Conservation (phyloP, 2,888 invertebrate genomes). For the Seira sanloemensis region DNA sequence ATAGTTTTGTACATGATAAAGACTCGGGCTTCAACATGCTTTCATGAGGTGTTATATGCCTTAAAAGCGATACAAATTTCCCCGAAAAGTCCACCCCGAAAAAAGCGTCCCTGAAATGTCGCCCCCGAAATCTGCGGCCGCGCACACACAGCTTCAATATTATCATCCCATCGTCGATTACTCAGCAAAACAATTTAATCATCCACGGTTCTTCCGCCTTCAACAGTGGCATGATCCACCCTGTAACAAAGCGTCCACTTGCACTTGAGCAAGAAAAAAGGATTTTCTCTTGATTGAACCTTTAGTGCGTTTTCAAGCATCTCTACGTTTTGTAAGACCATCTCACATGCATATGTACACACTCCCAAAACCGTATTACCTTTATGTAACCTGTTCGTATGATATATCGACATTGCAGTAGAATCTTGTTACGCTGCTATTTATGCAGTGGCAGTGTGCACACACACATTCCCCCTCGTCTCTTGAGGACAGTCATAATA, state of each 20-base stretch:
- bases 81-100: too few relatives aligned
- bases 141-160: not conserved
- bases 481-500: not conserved
- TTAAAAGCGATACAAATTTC: too few relatives aligned
- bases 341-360: not conserved
- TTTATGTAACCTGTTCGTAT: not conserved
- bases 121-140: too few relatives aligned
- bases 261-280: not conserved
- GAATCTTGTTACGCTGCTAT: not conserved
- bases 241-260: not conserved
- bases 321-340: not conserved
- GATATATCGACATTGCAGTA: not conserved
- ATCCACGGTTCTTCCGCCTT: not conserved
- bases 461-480: not conserved
- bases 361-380: too few relatives aligned
- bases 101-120: too few relatives aligned
- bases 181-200: constrained; percentile 13
- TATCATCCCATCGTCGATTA: not conserved
- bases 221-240: not conserved
- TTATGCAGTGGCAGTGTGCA: not conserved
- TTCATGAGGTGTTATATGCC: too few relatives aligned
- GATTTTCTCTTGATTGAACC: not conserved
- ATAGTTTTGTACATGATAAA: too few relatives aligned
- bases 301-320: not conserved
- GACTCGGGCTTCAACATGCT: too few relatives aligned